Base-by-base conservation (phyloP, 2,113 vertebrate species). In the Rhodinocichla rosea region DNA sequence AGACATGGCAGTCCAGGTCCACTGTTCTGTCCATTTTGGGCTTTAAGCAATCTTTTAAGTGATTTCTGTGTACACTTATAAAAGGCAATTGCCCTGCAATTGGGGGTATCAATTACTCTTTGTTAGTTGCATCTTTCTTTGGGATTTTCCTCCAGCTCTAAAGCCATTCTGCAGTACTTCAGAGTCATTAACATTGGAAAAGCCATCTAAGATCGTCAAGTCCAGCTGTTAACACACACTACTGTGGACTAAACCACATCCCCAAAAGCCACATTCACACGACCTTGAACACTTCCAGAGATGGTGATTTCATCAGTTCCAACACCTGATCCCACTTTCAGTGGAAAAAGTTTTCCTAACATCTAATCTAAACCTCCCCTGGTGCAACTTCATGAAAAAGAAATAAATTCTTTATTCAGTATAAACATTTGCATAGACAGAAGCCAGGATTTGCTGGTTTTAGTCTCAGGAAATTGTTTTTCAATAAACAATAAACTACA, bases 191-290 rank as follows among this genome's bases (percentile, higher is more conserved):
- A 32, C 24, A 13, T 5, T 32, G 47, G 55, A 76, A 62, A 83
- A 83, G 4, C 9, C 62, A 59, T 53, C 28, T 22, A 27, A 55
- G 21, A 55, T 27, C 45, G 50, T 52, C 53, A 55, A 62, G 14
- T 32, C 24, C 47, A 55, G 32, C 23, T 62, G 40, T 13, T 68
- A 47, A 47, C 14, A 40, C 21, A n/a, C 17, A 23, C 17, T 27
- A 7, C n/a, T 1, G 0, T 9, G 20, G 5, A 53, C 7, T 22
- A 30, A 82, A n/a, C 9, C 24, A 22, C 7, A 22, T 45, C 45
- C 24, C n/a, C 55, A 69, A 9, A 32, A 42, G 30, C 21, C 55
- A 49, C 56, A 83, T 49, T 32, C 17, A 32, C 30, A 20, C 18
- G n/a, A 1, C 26, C 32, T 32, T 16, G 32, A 40, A 28, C 33